Evolutionary conservation across 2,888 invertebrate genomes (phyloP).

Genomic region (Cheilosia scutellata): DNA sequence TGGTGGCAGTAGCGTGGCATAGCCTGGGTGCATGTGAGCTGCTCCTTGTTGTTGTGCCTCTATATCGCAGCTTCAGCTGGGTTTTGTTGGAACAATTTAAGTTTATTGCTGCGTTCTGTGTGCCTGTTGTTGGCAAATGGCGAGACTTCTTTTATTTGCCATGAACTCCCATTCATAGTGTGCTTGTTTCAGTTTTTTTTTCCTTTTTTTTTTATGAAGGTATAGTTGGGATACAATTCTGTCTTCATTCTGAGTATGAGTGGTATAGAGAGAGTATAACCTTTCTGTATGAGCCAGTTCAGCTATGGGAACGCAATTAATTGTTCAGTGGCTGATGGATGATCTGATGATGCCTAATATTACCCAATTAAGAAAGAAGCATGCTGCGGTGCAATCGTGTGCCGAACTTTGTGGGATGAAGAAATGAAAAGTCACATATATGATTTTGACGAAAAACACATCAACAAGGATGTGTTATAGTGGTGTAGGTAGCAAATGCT

Average conservation of each 20-base stretch:
- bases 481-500: too few relatives aligned
- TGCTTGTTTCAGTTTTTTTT: slow-evolving; percentile 20
- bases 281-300: slow-evolving; percentile 1
- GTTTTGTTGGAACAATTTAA: slow-evolving; percentile 71
- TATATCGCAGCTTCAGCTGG: slow-evolving; percentile 25
- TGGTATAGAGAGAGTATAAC: slow-evolving; percentile 2
- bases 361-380: slow-evolving; percentile 55
- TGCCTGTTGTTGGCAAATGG: slow-evolving; percentile 46
- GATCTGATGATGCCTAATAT: slow-evolving; percentile 69
- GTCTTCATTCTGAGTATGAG: slow-evolving; percentile 11
- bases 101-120: slow-evolving; percentile 60
- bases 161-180: slow-evolving; percentile 52
- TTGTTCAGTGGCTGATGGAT: slow-evolving; percentile 71
- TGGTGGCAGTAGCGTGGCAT: slow-evolving; percentile 36
- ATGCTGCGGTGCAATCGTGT: not conserved
- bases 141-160: slow-evolving; percentile 69
- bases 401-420: too few relatives aligned
- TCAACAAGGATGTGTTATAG: too few relatives aligned
- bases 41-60: slow-evolving; percentile 44
- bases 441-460: too few relatives aligned
- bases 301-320: slow-evolving; percentile 63
- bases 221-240: not conserved
- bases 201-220: not conserved
- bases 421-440: too few relatives aligned
- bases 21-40: slow-evolving; percentile 44